Conservation (phyloP, 2,888 invertebrate species). For the Callyntrura guangdongensis region DNA sequence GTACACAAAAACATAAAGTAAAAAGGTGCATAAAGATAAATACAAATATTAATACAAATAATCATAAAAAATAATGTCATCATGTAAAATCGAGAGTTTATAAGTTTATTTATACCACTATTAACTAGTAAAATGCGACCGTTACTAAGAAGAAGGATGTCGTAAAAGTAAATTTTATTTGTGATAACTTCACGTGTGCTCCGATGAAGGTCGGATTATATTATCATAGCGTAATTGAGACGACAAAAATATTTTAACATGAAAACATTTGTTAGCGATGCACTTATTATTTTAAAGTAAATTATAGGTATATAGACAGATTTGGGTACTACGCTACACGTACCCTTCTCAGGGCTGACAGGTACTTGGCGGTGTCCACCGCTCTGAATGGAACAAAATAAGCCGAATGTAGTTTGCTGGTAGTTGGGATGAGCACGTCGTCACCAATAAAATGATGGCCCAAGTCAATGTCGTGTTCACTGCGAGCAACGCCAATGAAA, state of each 20-base stretch:
- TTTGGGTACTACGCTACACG: background rate
- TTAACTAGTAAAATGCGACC: too few species aligned
- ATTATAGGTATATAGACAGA: background rate
- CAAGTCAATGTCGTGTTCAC: conserved; percentile 59
- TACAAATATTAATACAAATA: background rate
- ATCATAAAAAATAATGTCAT: background rate
- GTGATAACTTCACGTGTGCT: too few species aligned
- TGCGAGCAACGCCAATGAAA: background rate
- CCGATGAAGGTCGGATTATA: too few species aligned
- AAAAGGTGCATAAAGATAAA: background rate
- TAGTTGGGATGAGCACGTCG: conserved; percentile 10
- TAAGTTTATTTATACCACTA: too few species aligned
- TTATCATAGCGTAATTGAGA: background rate
- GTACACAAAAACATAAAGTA: background rate
- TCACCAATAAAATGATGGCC: conserved; percentile 10
- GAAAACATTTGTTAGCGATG: too few species aligned
- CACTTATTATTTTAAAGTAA: background rate
- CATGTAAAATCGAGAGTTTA: background rate
- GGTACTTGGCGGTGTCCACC: conserved; percentile 9
- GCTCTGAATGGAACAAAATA: conserved; percentile 37
- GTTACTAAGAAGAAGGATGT: too few species aligned
- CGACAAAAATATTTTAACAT: background rate
- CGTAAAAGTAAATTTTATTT: too few species aligned
- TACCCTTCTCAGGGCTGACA: conserved; percentile 64
- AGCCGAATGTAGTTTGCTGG: background rate